Percentiles rank a stretch among this genome's conserved stretches.
Evolutionary conservation across 2,888 invertebrate species (phyloP).

Genomic region (Micoletzkya japonica): DNA sequence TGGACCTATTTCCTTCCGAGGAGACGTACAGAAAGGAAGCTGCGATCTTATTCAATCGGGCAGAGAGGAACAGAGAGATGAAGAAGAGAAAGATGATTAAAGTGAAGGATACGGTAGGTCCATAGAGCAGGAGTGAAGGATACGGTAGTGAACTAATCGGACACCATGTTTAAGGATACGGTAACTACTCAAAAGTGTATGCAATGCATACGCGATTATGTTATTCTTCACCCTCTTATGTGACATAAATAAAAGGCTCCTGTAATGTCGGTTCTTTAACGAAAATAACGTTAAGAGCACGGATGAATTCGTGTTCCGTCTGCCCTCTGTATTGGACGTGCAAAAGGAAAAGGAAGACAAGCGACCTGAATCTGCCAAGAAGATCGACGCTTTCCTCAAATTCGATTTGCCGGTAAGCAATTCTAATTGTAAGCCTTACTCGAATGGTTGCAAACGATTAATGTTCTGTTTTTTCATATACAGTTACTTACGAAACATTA

Average conservation of each 20-base stretch:
- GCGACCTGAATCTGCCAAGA: neutral
- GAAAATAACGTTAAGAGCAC: neutral
- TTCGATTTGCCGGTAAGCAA: neutral
- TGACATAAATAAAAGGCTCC: neutral
- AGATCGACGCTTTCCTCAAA: neutral
- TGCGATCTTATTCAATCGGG: neutral
- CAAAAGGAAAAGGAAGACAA: neutral
- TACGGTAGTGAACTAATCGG: too few relatives aligned
- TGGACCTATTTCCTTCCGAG: constrained; percentile 8
- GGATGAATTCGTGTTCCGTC: constrained; percentile 15
- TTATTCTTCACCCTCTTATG: neutral
- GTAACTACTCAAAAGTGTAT: too few relatives aligned
- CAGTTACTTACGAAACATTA: too few relatives aligned
- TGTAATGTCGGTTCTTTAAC: neutral
- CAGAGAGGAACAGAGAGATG: neutral
- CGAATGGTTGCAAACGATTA: too few relatives aligned
- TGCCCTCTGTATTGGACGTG: constrained; percentile 2
- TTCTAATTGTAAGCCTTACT: too few relatives aligned
- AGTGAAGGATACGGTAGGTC: neutral
- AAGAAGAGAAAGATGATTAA: constrained; percentile 1
- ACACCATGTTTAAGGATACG: too few relatives aligned
- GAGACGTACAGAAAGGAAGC: constrained; percentile 12
- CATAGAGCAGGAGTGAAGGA: too few relatives aligned
- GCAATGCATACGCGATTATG: too few relatives aligned
- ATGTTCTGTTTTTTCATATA: too few relatives aligned